phyloP scores from a whole-genome alignment of 92 coral and sea anemone genomes.

The Micromussa lordhowensis region DNA sequence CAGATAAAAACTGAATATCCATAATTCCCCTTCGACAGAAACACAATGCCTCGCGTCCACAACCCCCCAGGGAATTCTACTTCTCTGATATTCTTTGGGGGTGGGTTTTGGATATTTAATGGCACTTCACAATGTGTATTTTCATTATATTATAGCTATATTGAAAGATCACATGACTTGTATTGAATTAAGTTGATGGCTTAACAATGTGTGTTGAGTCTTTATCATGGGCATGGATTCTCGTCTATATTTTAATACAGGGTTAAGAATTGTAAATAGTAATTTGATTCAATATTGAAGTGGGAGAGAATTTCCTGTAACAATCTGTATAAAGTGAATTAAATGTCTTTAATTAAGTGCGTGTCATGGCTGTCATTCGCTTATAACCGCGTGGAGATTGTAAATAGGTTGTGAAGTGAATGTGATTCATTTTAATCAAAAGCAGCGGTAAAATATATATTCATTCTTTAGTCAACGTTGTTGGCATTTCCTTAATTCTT shows the following conservation, averaged over 20 bases:
- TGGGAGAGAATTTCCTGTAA: not conserved
- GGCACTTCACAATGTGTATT: not conserved
- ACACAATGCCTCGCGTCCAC: too few species aligned
- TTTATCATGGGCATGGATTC: not conserved
- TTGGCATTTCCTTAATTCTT: too few species aligned
- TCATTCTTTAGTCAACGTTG: too few species aligned
- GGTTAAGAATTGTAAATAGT: constrained; percentile 3
- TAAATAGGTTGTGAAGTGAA: not conserved
- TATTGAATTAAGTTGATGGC: not conserved
- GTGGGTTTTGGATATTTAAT: too few species aligned
- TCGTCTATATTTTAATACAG: not conserved
- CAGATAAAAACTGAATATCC: too few species aligned
- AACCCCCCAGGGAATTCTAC: too few species aligned
- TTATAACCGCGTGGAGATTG: not conserved
- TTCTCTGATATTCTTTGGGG: too few species aligned
- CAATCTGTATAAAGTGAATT: not conserved
- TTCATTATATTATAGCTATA: not conserved
- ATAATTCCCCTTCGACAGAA: too few species aligned
- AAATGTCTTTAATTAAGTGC: not conserved
- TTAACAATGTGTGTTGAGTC: constrained; percentile 1
- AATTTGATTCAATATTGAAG: not conserved
- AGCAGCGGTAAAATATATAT: too few species aligned
- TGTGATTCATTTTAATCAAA: too few species aligned
- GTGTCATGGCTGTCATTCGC: not conserved
- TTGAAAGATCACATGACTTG: not conserved